Evolutionary conservation across 2,797 vertebrate species (phyloP), one percentile per base, ranked within the genome.

Genomic region (Peromyscus nudipes): DNA sequence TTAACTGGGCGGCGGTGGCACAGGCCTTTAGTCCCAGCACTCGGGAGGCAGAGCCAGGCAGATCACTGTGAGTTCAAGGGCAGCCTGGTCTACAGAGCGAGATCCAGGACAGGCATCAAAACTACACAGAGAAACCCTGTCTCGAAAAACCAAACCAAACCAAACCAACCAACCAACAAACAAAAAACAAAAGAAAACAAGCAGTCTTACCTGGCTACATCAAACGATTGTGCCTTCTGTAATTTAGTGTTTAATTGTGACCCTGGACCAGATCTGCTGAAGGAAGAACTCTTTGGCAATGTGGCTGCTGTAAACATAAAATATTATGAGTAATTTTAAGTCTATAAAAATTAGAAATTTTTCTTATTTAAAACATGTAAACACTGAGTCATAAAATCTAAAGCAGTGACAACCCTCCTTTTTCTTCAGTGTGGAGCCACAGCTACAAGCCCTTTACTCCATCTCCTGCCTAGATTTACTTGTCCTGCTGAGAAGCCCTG

Each of bases 281-380:
- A 99, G 12, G 99, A 99, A 97, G 99, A 98, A 95, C 99, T 99
- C 99, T 99, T 99, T 99, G 99, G 99, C 99, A 99, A 99, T n/a
- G 99, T 98, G 97, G 99, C 98, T 98, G 98, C 99, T 99, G 98
- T 83, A 81, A 84, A 71, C 52, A 84, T 8, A 40, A 95, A 77
- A 91, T 16, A 46, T 76, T 88, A 55, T 55, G 46, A 94, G 80
- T 86, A 79, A 64, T 34, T 96, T 90, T 40, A 88, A 27, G 73
- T 90, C 57, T 62, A 83, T 3, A 14, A 4, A 81, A 12, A 46
- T 25, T 94, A 43, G 43, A 62, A 92, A 67, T 13, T 37, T 46
- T 77, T 52, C 34, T 77, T 60, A 57, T 23, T 73, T 40, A 73
- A 1, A 93, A 95, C 80, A 96, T 80, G 52, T 82, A 90, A 91